Evolutionary conservation across 2,888 invertebrate genomes (phyloP), one percentile per base, ranked within the genome.

Genomic region (Drosophila algonquin): DNA sequence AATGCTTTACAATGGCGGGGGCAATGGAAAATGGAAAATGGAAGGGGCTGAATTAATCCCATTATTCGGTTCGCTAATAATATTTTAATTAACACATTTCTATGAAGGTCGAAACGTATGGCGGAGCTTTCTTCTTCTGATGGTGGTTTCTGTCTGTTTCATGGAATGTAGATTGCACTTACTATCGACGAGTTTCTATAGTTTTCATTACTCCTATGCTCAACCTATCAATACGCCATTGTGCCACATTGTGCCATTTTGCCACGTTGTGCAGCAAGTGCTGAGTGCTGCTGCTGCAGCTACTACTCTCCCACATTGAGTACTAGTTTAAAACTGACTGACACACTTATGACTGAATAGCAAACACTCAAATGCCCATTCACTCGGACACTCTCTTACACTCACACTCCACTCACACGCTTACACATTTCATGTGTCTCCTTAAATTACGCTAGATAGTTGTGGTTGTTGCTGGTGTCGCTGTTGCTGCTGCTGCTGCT

Each of bases 361-460:
- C 48, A 48, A 44, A 51, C 71, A 46, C 64, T 40, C 56, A 40
- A 52, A 24, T 32, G 44, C 24, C 24, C 67, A 67, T 67, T 67
- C 61, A 69, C 48, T 55, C 55, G 53, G 14, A 57, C 14, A 40
- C 40, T 14, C 40, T 14, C 64, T 53, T 44, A 70, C 12, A 62
- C 52, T 48, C 48, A 57, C 57, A 21, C 21, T 1, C 18, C 18
- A 18, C 18, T 50, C 32, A 30, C 46, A 44, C 57, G 14, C 40
- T 14, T 2, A 52, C 69, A 77, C 78, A 80, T 75, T 75, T 60
- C 32, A 75, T 75, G 75, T 71, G 76, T 46, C 70, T 65, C 40
- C 46, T 32, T 54, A 60, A 62, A 67, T 71, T 76, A 65, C 56
- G 48, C 59, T 72, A 74, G 62, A 74, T 84, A 68, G 63, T 54